Evolutionary conservation across 2,888 invertebrate species (phyloP).

Genomic region (Pristionchus japonicus): DNA sequence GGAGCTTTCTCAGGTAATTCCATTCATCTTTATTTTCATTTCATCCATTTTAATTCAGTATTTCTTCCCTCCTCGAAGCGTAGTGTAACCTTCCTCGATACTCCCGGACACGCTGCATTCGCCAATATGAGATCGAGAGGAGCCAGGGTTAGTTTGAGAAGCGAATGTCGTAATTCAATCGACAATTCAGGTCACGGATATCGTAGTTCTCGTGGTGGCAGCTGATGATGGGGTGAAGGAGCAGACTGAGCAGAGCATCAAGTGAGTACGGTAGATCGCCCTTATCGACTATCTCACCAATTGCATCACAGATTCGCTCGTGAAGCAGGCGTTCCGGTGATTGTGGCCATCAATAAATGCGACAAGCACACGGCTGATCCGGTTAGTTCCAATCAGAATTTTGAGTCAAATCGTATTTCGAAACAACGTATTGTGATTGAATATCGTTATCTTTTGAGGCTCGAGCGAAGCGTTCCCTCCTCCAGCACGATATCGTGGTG

Average conservation of each 20-base stretch:
- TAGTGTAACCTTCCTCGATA: slow-evolving; percentile 92
- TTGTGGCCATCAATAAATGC: slow-evolving; percentile 98
- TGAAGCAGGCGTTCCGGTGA: slow-evolving; percentile 85
- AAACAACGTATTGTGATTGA: no score
- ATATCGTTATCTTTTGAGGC: no score
- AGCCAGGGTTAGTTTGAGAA: slow-evolving; percentile 75
- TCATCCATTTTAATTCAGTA: slow-evolving; percentile 43
- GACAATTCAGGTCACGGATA: slow-evolving; percentile 98
- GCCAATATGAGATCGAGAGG: slow-evolving; percentile 92
- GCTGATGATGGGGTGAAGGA: slow-evolving; percentile 98
- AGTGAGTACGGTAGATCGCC: slow-evolving; percentile 50
- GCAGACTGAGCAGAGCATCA: slow-evolving; percentile 92
- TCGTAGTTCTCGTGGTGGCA: slow-evolving; percentile 87
- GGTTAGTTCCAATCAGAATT: slow-evolving; percentile 78
- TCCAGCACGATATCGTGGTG: slow-evolving; percentile 85
- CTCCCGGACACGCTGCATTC: slow-evolving; percentile 99
- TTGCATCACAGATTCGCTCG: slow-evolving; percentile 79
- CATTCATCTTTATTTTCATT: not conserved
- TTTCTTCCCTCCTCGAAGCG: slow-evolving; percentile 48
- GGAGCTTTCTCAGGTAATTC: slow-evolving; percentile 87
- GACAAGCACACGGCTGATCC: slow-evolving; percentile 92
- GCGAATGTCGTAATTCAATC: slow-evolving; percentile 75
- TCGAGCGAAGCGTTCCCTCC: slow-evolving; percentile 84
- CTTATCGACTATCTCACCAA: no score
- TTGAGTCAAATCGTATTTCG: not conserved